Percentiles rank a stretch among this genome's conserved stretches.
Evolutionary conservation across 2,797 vertebrate genomes (phyloP).

Genomic region (Tokudaia muenninki): DNA sequence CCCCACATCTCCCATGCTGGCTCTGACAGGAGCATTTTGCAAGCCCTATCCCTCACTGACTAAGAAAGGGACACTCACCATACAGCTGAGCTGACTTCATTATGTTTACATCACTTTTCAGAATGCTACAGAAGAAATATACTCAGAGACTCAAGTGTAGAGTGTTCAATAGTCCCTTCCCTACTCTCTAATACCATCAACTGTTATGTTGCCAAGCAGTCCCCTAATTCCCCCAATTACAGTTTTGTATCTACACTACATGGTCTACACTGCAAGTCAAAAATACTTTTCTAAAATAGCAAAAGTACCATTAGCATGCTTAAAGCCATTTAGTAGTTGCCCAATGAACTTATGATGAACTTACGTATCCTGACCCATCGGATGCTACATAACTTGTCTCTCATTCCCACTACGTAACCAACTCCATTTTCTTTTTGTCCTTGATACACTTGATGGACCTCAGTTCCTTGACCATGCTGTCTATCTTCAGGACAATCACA

Average conservation of each 20-base stretch:
- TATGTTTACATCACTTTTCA: no score
- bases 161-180: neutral
- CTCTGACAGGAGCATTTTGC: neutral
- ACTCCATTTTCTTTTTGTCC: neutral
- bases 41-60: neutral
- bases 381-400: neutral
- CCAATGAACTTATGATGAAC: neutral
- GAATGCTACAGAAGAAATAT: neutral
- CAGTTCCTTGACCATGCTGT: neutral
- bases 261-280: neutral
- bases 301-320: neutral
- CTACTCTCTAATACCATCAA: neutral
- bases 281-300: neutral
- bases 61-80: neutral
- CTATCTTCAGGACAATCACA: neutral
- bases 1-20: no score
- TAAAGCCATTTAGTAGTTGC: neutral
- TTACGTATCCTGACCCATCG: neutral
- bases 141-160: neutral
- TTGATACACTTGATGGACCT: neutral
- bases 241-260: neutral
- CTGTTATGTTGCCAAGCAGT: neutral
- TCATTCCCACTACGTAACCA: neutral
- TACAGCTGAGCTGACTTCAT: neutral
- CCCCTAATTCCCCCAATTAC: no score